A percentile compares a stretch with the other conserved stretches of the same genome.
phyloP scores from a whole-genome alignment of 2,113 vertebrate species.

The Murina feae region DNA sequence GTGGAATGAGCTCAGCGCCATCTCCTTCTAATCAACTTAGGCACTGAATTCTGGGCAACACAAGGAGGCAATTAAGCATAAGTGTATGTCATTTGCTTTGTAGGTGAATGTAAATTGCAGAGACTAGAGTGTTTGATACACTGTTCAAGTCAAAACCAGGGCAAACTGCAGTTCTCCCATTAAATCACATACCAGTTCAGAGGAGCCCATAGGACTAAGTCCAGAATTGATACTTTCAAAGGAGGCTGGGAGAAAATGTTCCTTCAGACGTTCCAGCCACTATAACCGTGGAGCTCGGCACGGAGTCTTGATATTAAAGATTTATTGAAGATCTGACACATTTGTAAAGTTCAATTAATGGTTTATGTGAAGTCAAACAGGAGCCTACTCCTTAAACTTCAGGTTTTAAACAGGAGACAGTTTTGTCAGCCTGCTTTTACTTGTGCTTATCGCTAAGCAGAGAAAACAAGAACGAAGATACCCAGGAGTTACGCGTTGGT shows the following conservation, averaged over 20 bases:
- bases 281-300: background rate
- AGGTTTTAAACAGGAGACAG: slow-evolving; percentile 35
- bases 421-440: slow-evolving; percentile 45
- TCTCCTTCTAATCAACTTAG: slow-evolving; percentile 28
- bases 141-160: slow-evolving; percentile 35
- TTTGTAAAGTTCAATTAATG: slow-evolving; percentile 61
- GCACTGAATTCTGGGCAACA: slow-evolving; percentile 25
- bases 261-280: slow-evolving; percentile 6
- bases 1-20: background rate
- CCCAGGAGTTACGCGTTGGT: background rate
- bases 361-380: slow-evolving; percentile 59
- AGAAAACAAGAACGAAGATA: slow-evolving; percentile 10
- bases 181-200: slow-evolving; percentile 16
- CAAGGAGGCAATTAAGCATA: slow-evolving; percentile 52
- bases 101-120: slow-evolving; percentile 39
- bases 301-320: slow-evolving; percentile 34
- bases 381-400: slow-evolving; percentile 40
- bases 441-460: slow-evolving; percentile 28
- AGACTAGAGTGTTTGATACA: slow-evolving; percentile 31
- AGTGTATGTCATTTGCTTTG: slow-evolving; percentile 36
- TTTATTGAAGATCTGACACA: slow-evolving; percentile 44
- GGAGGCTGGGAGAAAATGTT: slow-evolving; percentile 15
- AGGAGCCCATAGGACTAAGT: slow-evolving; percentile 30
- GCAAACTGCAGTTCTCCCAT: slow-evolving; percentile 6
- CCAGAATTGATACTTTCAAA: slow-evolving; percentile 53